Percentiles rank a stretch among this genome's conserved stretches.
Conservation (phyloP, 2,888 invertebrate genomes). For the Xestoiulus laeticollis region DNA sequence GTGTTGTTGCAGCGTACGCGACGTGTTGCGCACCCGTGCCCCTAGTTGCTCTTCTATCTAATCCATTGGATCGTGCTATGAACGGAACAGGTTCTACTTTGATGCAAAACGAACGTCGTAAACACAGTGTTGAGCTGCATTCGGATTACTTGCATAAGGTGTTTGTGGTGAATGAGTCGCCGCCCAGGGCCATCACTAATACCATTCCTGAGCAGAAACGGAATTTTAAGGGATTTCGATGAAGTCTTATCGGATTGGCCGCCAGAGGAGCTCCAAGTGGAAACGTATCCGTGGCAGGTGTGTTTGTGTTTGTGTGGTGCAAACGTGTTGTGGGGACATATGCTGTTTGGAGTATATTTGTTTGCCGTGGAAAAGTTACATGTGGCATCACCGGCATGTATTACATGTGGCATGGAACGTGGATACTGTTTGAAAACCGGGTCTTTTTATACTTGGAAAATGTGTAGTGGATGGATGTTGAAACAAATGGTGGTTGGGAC, state of each 20-base stretch:
- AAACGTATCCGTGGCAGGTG: slow-evolving; percentile 54
- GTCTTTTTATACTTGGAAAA: no score
- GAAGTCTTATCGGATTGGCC: slow-evolving; percentile 54
- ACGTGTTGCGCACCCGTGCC: neutral
- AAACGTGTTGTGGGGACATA: no score
- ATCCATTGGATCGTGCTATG: neutral
- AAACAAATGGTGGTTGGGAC: no score
- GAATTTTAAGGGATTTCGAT: slow-evolving; percentile 10
- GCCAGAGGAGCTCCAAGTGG: slow-evolving; percentile 52
- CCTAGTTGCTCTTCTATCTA: neutral
- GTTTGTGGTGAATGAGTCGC: neutral
- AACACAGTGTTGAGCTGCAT: neutral
- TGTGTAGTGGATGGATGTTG: no score
- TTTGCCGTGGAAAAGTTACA: no score
- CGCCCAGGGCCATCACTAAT: neutral
- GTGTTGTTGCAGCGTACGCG: neutral
- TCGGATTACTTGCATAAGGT: neutral
- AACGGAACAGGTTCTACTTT: slow-evolving; percentile 20
- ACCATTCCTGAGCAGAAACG: neutral
- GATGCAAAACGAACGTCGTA: neutral
- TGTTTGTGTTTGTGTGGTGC: no score
- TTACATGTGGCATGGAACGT: no score
- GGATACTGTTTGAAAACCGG: no score
- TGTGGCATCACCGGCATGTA: no score
- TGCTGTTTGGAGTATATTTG: no score